Percentiles rank a stretch among this genome's conserved stretches.
Evolutionary conservation across 2,797 vertebrate genomes (phyloP).

Genomic region (Enteromius mattozi): DNA sequence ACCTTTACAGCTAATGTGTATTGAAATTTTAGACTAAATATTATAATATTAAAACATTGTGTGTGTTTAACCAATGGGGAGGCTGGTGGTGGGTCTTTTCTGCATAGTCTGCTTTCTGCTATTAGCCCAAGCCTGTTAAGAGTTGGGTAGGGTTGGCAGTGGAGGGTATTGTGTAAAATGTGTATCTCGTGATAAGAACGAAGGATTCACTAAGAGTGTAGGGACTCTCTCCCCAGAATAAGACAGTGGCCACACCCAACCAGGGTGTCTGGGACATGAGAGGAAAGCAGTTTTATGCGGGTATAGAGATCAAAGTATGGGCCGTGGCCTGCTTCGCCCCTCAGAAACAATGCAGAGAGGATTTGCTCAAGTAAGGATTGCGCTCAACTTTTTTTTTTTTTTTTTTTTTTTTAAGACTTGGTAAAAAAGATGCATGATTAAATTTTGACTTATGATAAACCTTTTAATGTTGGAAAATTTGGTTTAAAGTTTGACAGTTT

Average conservation of each 20-base stretch:
- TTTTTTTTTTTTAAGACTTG: neutral
- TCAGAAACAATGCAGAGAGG: slow-evolving; percentile 98
- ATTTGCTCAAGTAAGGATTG: slow-evolving; percentile 94
- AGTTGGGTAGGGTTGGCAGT: neutral
- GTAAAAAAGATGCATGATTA: neutral
- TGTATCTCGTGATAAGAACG: slow-evolving; percentile 59
- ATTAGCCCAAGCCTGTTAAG: neutral
- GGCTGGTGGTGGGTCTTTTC: neutral
- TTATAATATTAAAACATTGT: neutral
- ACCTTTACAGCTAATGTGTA: neutral
- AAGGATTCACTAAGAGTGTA: slow-evolving; percentile 83
- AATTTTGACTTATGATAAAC: neutral
- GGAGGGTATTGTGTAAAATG: slow-evolving; percentile 2
- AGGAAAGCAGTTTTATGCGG: slow-evolving; percentile 98
- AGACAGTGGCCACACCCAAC: slow-evolving; percentile 98
- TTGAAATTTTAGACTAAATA: neutral
- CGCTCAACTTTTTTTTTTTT: neutral
- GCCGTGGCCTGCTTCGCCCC: slow-evolving; percentile 98
- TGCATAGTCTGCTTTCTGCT: neutral
- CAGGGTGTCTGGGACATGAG: slow-evolving; percentile 99
- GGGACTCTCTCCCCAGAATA: slow-evolving; percentile 91
- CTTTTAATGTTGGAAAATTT: neutral
- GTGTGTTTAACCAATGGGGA: neutral
- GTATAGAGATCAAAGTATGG: slow-evolving; percentile 99
- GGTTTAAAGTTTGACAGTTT: neutral